These are phyloP conservation scores for Zhuqinia jingwanae DNA, from an alignment of 2,888 invertebrate genomes.

Conservation along the genomic window DNA sequence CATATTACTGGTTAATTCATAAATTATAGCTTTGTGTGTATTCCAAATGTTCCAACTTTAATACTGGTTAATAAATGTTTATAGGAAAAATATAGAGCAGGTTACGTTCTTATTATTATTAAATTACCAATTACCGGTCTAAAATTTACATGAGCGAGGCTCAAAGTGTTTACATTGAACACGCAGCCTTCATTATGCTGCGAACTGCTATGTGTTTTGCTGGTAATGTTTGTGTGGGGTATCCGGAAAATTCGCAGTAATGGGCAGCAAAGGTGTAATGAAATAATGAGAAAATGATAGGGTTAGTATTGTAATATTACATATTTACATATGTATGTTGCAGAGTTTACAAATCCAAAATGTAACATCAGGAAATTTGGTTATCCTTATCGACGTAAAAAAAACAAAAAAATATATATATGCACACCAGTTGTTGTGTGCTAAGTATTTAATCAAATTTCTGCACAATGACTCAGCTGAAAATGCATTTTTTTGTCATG, in stretches of 20 bases:
- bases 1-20: slow-evolving; percentile 22
- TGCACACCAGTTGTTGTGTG: no score
- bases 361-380: background rate
- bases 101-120: background rate
- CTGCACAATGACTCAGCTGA: slow-evolving; percentile 26
- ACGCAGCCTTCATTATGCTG: no score
- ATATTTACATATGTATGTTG: slow-evolving; percentile 5
- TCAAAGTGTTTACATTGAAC: background rate
- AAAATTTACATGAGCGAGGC: background rate
- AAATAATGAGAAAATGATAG: slow-evolving; percentile 44
- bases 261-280: slow-evolving; percentile 12
- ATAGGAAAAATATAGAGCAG: no score
- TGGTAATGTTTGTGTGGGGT: background rate
- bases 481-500: background rate
- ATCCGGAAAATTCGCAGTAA: background rate
- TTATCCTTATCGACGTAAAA: background rate
- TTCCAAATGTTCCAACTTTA: background rate
- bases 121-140: slow-evolving; percentile 6
- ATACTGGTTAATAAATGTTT: slow-evolving; percentile 25
- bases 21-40: slow-evolving; percentile 3
- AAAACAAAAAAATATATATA: no score
- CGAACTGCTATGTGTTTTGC: no score
- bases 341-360: background rate
- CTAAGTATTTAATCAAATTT: no score
- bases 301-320: background rate